Evolutionary conservation across 2,113 vertebrate genomes (phyloP).

Genomic region (Variabilichromis moorii): DNA sequence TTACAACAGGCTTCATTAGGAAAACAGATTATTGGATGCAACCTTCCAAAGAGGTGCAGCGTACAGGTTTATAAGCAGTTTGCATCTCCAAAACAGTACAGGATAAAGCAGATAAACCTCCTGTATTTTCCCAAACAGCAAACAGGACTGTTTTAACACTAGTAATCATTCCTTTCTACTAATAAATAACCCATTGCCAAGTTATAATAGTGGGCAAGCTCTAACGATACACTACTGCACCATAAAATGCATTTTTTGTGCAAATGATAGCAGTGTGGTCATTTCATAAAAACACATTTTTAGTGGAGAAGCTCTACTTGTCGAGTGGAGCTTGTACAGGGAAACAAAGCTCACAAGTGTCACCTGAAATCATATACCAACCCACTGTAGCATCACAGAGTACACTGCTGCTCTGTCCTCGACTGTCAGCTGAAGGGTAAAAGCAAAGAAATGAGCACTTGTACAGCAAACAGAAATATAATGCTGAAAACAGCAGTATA

Average conservation of each 20-base stretch:
- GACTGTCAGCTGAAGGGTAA: constrained; percentile 22
- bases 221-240: background rate
- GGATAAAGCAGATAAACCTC: background rate
- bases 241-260: background rate
- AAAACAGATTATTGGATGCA: background rate
- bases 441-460: background rate
- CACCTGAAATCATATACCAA: background rate
- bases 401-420: background rate
- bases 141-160: background rate
- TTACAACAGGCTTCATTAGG: background rate
- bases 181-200: background rate
- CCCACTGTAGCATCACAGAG: background rate
- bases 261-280: background rate
- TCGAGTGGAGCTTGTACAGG: background rate
- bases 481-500: constrained; percentile 11
- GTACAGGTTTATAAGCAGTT: background rate
- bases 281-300: background rate
- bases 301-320: background rate
- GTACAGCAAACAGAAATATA: background rate
- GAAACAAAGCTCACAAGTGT: background rate
- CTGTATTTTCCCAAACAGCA: background rate
- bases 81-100: background rate
- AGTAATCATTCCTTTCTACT: constrained; percentile 1
- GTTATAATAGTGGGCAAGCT: background rate
- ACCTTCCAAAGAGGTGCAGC: background rate